phyloP scores from a whole-genome alignment of 1,140 invertebrate species.

The Araneus ventricosus region DNA sequence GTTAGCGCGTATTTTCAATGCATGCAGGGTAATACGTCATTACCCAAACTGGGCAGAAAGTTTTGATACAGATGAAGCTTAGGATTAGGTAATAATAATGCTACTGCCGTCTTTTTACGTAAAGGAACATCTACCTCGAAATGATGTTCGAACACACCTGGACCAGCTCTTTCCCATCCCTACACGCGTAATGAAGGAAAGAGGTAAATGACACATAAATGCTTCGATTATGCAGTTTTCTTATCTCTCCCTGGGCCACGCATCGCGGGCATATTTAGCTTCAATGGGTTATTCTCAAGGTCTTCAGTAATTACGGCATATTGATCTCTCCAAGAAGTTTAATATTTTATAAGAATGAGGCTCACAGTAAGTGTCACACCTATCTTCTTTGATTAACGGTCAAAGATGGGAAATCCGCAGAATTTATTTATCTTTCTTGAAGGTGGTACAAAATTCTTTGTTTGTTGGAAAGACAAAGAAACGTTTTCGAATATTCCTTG shows the following conservation, averaged over 20 bases:
- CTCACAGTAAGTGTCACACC: not conserved
- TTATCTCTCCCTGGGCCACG: not conserved
- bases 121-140: not conserved
- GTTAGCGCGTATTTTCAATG: no score
- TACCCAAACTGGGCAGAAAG: not conserved
- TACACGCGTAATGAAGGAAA: not conserved
- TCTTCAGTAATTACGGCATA: constrained; percentile 48
- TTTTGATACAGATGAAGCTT: not conserved
- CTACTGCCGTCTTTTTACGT: not conserved
- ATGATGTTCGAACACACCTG: constrained; percentile 26
- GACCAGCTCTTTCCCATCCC: constrained; percentile 6
- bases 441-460: no score
- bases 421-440: not conserved
- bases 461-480: no score
- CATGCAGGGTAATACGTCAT: not conserved
- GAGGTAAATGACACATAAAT: constrained; percentile 49
- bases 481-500: no score
- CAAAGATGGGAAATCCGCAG: not conserved
- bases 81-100: not conserved
- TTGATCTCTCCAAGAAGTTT: not conserved
- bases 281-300: constrained; percentile 47
- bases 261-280: constrained; percentile 31
- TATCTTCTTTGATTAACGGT: not conserved
- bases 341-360: not conserved
- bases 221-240: constrained; percentile 23